These are phyloP conservation scores for Phrynosoma platyrhinos DNA, from an alignment of 2,113 vertebrate genomes.

Conservation along the genomic window DNA sequence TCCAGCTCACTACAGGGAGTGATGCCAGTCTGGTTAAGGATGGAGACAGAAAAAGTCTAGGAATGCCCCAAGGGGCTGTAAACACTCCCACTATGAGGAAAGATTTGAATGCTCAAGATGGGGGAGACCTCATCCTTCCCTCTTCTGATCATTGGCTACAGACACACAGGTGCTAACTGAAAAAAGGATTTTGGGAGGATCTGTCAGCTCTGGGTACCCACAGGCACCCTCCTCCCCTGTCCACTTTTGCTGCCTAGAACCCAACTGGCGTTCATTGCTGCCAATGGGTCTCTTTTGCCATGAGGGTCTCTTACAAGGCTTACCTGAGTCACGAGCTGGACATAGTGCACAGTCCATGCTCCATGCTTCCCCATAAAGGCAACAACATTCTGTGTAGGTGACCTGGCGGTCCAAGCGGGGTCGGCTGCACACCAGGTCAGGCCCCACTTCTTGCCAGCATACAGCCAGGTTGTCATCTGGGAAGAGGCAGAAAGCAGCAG, in stretches of 20 bases:
- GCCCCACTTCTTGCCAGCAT: conserved; percentile 89
- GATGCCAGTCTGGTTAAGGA: too few relatives aligned
- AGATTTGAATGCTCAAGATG: too few relatives aligned
- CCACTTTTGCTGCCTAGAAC: neutral
- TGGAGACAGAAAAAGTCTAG: too few relatives aligned
- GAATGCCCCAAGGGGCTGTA: too few relatives aligned
- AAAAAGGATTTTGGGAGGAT: too few relatives aligned
- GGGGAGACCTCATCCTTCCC: too few relatives aligned
- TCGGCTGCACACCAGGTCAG: conserved; percentile 85
- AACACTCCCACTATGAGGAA: too few relatives aligned
- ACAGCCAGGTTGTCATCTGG: conserved; percentile 84
- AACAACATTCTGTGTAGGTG: conserved; percentile 90
- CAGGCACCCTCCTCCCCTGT: neutral
- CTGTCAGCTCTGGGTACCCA: neutral
- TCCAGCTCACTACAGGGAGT: too few relatives aligned
- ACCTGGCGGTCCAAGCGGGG: conserved; percentile 81
- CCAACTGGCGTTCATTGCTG: too few relatives aligned
- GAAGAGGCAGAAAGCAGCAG: neutral
- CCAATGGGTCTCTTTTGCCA: neutral
- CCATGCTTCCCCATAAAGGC: conserved; percentile 89
- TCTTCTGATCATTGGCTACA: too few relatives aligned
- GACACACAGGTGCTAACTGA: too few relatives aligned
- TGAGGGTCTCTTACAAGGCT: neutral
- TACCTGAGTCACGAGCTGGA: conserved; percentile 83
- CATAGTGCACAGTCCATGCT: conserved; percentile 90